Percentiles rank a stretch among this genome's conserved stretches.
Conservation (phyloP, 2,797 vertebrate species). For the Lepidocolaptes lacrymiger region DNA sequence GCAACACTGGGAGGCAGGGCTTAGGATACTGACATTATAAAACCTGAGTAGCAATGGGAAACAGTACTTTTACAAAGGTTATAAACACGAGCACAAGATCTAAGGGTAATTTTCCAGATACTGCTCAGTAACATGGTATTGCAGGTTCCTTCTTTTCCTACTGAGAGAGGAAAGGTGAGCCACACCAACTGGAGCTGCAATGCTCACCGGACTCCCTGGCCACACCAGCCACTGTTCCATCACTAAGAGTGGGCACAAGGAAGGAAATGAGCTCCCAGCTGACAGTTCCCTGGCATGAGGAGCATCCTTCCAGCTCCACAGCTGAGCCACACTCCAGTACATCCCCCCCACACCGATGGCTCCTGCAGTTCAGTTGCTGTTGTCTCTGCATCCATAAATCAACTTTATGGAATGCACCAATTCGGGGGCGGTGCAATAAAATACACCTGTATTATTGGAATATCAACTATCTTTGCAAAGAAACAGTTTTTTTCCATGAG, state of each 20-base stretch:
- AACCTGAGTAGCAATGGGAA: conserved; percentile 39
- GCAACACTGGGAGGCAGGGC: conserved; percentile 39
- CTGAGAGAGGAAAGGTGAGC: neutral
- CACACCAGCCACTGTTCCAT: rapidly evolving
- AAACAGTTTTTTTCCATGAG: neutral
- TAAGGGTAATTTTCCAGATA: conserved; percentile 30
- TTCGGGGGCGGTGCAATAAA: neutral
- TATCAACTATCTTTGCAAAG: neutral
- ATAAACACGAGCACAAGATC: conserved; percentile 44
- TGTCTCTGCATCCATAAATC: neutral
- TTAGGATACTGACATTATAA: conserved; percentile 59
- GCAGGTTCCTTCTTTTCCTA: neutral
- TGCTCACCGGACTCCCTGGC: neutral
- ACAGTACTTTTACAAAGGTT: conserved; percentile 65
- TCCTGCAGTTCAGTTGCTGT: neutral
- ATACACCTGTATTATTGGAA: neutral
- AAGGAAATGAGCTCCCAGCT: neutral
- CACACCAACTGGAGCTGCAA: rapidly evolving
- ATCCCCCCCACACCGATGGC: rapidly evolving
- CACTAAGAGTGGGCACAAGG: neutral
- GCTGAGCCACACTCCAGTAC: neutral
- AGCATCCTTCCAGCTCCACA: neutral
- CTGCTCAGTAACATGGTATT: neutral
- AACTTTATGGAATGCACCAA: neutral
- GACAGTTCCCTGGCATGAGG: rapidly evolving